Base-by-base conservation (phyloP, 1,140 invertebrate genomes). In the Ruditapes philippinarum region DNA sequence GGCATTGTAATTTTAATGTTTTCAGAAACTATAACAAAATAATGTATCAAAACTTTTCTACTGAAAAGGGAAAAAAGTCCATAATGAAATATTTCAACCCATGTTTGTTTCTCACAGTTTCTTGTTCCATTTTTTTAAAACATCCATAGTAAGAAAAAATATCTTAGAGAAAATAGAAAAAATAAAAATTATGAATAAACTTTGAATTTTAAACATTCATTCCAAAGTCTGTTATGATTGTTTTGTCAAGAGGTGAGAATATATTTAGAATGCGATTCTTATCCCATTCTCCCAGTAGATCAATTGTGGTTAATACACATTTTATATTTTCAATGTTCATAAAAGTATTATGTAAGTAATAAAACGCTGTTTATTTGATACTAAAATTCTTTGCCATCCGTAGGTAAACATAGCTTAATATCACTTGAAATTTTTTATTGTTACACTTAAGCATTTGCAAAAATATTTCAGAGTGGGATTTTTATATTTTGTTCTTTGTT, bases 321-420 rank as follows among this genome's bases (percentile, higher is more conserved):
- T 70, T 36, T 70, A 38, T 38, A 12, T 19, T 45, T 76, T 76
- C 33, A 76, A 31, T 49, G 73, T 25, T 76, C n/a, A 49, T 76
- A 76, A 76, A 76, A 51, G 73, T 42, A 51, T 76, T 76, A 76
- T 76, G 19, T 49, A 76, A 76, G 42, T 33, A 42, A 76, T 76
- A 76, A 76, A 49, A 31, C 42, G 28, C 9, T 76, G n/a, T 49
- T 70, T 70, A 70, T 28, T 38, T 25, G 65, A 70, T 38, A 70
- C n/a, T 70, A 70, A 76, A 76, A 49, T 42, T 4, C 25, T 49
- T 49, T 45, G 40, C n/a, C 45, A 3, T 28, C 2, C 22, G 25
- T 76, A 33, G 73, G 25, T 76, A 33, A 31, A 76, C 22, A 42
- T 40, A n/a, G 73, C 42, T 76, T 76, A 76, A n/a, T 62, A 28